phyloP scores from a whole-genome alignment of 2,888 invertebrate genomes.

The Drosophila tanythrix region DNA sequence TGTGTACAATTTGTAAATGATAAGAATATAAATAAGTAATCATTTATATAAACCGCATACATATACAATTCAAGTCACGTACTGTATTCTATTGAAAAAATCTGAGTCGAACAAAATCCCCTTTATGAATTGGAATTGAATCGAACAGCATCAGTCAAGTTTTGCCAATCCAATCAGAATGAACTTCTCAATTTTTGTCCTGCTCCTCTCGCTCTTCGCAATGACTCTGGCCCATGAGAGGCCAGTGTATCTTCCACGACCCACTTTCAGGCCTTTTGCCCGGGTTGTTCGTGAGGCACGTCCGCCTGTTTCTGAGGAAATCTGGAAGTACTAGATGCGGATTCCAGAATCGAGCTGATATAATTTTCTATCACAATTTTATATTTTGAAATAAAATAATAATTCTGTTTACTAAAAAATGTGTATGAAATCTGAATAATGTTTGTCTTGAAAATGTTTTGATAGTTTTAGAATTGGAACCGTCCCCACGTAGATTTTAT shows the following conservation, averaged over 20 bases:
- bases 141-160: constrained; percentile 25
- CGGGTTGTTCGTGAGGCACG: constrained; percentile 30
- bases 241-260: constrained; percentile 17
- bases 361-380: background rate
- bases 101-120: constrained; percentile 19
- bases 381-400: background rate
- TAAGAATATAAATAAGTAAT: background rate
- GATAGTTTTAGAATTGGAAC: background rate
- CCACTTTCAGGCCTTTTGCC: constrained; percentile 16
- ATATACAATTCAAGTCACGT: background rate
- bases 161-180: constrained; percentile 19
- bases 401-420: background rate
- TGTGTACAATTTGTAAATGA: background rate
- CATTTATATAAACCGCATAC: background rate
- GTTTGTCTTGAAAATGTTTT: background rate
- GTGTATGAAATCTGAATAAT: background rate
- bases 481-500: too few species aligned
- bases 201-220: constrained; percentile 25
- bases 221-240: constrained; percentile 14
- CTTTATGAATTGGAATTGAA: background rate
- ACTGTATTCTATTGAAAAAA: background rate
- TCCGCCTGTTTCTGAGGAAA: constrained; percentile 6
- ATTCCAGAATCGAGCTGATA: background rate
- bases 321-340: background rate
- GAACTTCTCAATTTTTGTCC: constrained; percentile 32